phyloP scores from a whole-genome alignment of 2,797 vertebrate species.

The Mionectes olivaceus region DNA sequence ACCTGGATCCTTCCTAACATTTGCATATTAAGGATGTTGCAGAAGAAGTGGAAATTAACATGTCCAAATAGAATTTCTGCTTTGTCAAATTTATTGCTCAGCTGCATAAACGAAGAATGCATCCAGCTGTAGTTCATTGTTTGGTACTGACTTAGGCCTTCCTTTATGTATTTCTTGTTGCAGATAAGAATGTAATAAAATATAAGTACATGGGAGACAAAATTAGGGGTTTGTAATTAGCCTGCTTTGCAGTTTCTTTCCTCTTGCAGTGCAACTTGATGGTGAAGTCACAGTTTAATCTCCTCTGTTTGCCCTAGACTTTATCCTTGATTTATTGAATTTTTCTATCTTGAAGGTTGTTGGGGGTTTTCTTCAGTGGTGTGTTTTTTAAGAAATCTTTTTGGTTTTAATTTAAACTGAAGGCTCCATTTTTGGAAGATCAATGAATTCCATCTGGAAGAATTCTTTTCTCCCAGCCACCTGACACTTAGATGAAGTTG shows the following conservation, averaged over 20 bases:
- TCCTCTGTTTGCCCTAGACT: neutral
- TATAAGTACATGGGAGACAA: neutral
- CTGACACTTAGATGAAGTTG: constrained; percentile 30
- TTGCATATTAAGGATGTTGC: neutral
- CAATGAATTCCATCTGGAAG: constrained; percentile 46
- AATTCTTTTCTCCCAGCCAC: constrained; percentile 51
- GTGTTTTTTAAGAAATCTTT: neutral
- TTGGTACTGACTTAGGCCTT: neutral
- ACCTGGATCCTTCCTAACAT: neutral
- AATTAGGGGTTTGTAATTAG: constrained; percentile 36
- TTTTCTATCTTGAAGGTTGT: neutral
- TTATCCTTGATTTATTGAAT: constrained; percentile 28
- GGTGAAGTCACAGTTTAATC: constrained; percentile 14
- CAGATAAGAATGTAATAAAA: neutral
- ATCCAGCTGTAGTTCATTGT: neutral
- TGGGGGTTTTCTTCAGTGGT: neutral
- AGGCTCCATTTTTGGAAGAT: constrained; percentile 52
- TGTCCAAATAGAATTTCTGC: neutral
- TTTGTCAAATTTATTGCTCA: neutral
- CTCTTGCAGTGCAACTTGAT: neutral
- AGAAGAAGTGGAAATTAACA: neutral
- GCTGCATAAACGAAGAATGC: neutral
- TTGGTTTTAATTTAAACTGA: constrained; percentile 50
- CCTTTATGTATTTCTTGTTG: neutral
- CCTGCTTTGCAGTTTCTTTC: constrained; percentile 21